Percentiles rank a stretch among this genome's conserved stretches.
phyloP scores from a whole-genome alignment of 92 coral and sea anemone species.

The Palythoa grandis region DNA sequence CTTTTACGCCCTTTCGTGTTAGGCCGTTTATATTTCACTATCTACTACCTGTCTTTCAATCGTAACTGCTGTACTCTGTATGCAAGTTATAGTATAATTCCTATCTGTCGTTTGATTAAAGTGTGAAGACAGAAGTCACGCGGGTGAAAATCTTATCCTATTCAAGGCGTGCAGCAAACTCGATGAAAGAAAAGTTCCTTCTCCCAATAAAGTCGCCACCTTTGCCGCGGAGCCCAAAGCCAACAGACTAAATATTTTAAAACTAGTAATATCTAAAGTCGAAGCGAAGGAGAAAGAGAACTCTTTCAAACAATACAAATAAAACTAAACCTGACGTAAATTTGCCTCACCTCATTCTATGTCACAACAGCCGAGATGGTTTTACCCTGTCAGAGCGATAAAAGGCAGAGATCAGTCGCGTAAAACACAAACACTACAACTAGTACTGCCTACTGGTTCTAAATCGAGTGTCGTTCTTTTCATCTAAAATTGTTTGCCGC shows the following conservation, averaged over 20 bases:
- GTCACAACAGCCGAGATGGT: neutral
- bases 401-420: slow-evolving; percentile 10
- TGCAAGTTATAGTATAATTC: neutral
- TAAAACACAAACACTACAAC: neutral
- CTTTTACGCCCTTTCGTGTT: slow-evolving; percentile 15
- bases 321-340: neutral
- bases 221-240: neutral
- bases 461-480: neutral
- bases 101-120: neutral
- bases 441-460: neutral
- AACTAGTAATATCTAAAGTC: neutral
- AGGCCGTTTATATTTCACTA: neutral
- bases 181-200: neutral
- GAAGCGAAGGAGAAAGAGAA: neutral
- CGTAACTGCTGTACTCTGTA: neutral
- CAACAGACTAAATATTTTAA: neutral
- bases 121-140: slow-evolving; percentile 25
- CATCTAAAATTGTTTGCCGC: neutral
- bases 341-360: slow-evolving; percentile 29
- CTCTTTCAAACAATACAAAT: neutral
- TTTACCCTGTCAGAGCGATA: slow-evolving; percentile 10
- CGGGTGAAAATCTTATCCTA: neutral
- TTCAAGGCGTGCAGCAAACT: neutral
- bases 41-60: slow-evolving; percentile 5
- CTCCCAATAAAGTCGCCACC: neutral